These are phyloP conservation scores for Clunio marinus DNA, from an alignment of 2,888 invertebrate species.

Conservation along the genomic window DNA sequence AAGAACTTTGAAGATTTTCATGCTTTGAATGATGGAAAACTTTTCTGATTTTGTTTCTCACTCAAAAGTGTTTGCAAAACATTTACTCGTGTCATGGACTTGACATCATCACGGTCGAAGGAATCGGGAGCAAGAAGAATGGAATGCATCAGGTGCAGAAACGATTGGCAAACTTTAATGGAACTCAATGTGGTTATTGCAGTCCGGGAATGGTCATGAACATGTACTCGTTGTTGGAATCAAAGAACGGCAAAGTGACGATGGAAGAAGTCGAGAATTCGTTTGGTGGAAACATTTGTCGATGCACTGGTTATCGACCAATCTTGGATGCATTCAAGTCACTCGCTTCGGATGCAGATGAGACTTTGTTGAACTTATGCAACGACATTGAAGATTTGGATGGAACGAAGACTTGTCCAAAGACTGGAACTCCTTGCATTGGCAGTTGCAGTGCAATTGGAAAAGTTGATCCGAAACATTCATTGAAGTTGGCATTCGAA, in stretches of 20 bases:
- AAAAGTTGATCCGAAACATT: conserved; percentile 37
- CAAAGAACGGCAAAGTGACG: conserved; percentile 52
- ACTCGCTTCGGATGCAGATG: conserved; percentile 56
- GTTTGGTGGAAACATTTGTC: conserved; percentile 68
- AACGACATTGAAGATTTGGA: conserved; percentile 45
- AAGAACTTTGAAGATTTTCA: conserved; percentile 12
- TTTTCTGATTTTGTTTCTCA: not conserved
- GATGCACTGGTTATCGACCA: conserved; percentile 69
- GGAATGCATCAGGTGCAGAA: conserved; percentile 66
- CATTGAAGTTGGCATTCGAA: conserved; percentile 18
- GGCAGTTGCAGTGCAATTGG: conserved; percentile 41
- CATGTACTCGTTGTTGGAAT: conserved; percentile 57
- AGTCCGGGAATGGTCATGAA: conserved; percentile 74
- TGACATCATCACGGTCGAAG: conserved; percentile 65
- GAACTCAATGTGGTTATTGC: conserved; percentile 71
- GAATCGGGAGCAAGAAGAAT: conserved; percentile 55
- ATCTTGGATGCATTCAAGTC: conserved; percentile 70
- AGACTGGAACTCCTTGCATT: conserved; percentile 44
- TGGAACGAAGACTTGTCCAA: conserved; percentile 46
- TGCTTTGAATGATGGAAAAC: not conserved
- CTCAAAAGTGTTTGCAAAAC: conserved; percentile 58
- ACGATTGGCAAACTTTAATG: conserved; percentile 59
- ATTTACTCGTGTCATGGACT: conserved; percentile 59
- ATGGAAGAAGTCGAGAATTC: conserved; percentile 63
- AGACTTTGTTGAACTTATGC: conserved; percentile 32